Percentiles rank a stretch among this genome's conserved stretches.
phyloP scores from a whole-genome alignment of 2,113 vertebrate species.

The Climacteris rufus region DNA sequence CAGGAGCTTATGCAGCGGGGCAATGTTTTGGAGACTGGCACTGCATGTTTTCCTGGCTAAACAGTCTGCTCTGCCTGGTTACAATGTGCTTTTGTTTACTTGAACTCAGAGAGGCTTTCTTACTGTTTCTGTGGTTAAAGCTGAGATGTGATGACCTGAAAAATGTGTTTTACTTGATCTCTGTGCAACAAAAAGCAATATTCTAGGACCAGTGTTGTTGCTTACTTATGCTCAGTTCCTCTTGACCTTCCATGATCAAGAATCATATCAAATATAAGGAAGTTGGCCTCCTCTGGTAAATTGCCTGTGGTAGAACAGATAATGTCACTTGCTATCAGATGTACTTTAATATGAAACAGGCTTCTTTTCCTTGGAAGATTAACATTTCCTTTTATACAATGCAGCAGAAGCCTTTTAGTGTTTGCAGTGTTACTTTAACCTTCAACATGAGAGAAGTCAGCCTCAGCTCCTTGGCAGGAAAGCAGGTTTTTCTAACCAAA shows the following conservation, averaged over 20 bases:
- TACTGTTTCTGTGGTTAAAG: background rate
- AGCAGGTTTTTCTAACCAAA: background rate
- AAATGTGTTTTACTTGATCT: background rate
- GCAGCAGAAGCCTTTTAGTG: background rate
- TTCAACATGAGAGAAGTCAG: background rate
- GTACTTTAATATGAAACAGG: background rate
- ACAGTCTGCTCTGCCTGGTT: slow-evolving; percentile 1
- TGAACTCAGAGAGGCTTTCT: background rate
- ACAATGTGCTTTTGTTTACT: slow-evolving; percentile 21
- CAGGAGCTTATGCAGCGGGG: background rate
- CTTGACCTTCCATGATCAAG: background rate
- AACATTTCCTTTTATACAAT: background rate
- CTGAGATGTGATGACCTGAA: background rate
- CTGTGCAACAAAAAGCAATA: background rate
- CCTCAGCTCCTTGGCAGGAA: background rate
- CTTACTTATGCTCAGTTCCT: background rate
- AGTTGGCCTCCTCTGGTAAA: background rate
- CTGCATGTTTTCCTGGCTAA: background rate
- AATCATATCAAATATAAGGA: background rate
- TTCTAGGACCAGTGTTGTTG: background rate
- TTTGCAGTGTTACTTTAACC: background rate
- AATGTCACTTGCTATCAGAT: background rate
- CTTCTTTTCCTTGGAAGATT: background rate
- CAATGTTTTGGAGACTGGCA: slow-evolving; percentile 10
- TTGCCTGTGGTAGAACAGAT: background rate